Percentiles rank a stretch among this genome's conserved stretches.
Evolutionary conservation across 2,113 vertebrate genomes (phyloP).

Genomic region (Cranoglanis bouderius): DNA sequence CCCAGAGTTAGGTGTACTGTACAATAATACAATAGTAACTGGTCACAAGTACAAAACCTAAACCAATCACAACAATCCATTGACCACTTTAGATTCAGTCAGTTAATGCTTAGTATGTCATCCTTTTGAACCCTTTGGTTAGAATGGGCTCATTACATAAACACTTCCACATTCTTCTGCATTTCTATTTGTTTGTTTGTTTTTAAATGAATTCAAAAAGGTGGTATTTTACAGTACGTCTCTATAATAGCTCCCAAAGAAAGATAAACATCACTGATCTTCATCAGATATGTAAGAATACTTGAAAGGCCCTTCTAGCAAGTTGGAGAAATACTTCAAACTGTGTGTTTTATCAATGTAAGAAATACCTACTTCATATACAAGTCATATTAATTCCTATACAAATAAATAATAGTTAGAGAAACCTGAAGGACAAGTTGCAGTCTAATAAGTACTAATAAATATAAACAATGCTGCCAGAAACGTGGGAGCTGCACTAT

Average conservation of each 20-base stretch:
- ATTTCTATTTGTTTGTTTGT: background rate
- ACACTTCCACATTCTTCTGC: background rate
- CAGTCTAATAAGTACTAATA: background rate
- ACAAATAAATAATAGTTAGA: too few species aligned
- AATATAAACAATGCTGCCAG: background rate
- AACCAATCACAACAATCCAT: constrained; percentile 2
- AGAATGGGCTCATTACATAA: background rate
- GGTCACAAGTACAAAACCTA: background rate
- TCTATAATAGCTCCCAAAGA: background rate
- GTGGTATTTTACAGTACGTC: background rate
- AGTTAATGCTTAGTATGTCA: background rate
- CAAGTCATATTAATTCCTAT: background rate
- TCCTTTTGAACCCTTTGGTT: background rate
- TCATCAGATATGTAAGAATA: background rate
- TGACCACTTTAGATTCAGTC: constrained; percentile 11
- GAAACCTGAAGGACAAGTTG: too few species aligned
- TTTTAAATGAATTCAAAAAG: background rate
- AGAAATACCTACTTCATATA: background rate
- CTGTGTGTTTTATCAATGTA: background rate
- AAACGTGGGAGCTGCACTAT: background rate
- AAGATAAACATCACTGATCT: background rate
- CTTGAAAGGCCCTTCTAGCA: background rate
- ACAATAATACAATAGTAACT: background rate
- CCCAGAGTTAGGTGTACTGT: background rate
- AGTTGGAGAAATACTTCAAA: background rate